Percentiles rank a stretch among this genome's conserved stretches.
phyloP scores from a whole-genome alignment of 2,113 vertebrate species.

The Albula goreensis region DNA sequence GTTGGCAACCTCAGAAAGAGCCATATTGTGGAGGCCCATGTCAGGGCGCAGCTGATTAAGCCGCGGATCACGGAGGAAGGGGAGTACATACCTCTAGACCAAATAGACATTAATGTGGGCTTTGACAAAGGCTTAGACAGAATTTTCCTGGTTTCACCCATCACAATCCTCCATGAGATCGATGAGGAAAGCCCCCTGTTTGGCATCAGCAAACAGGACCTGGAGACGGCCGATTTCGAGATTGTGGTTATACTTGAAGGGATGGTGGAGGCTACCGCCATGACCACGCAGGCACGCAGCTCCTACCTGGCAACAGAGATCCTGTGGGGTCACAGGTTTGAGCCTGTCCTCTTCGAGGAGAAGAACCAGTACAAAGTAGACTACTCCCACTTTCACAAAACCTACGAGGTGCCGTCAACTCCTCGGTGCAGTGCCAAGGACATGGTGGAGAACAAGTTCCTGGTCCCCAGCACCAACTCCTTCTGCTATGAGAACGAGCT shows the following conservation, averaged over 20 bases:
- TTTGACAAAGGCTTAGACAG: slow-evolving; percentile 98
- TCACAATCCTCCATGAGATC: slow-evolving; percentile 95
- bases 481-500: slow-evolving; percentile 98
- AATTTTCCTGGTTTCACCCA: slow-evolving; percentile 94
- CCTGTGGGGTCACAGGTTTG: slow-evolving; percentile 95
- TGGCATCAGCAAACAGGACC: slow-evolving; percentile 88
- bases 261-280: slow-evolving; percentile 97
- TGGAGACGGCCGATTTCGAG: slow-evolving; percentile 92
- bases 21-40: slow-evolving; percentile 97
- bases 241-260: slow-evolving; percentile 97
- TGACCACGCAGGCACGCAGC: slow-evolving; percentile 96
- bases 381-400: slow-evolving; percentile 98
- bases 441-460: slow-evolving; percentile 92
- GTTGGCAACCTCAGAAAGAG: slow-evolving; percentile 95
- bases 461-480: slow-evolving; percentile 84
- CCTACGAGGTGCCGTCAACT: slow-evolving; percentile 94
- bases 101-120: slow-evolving; percentile 95
- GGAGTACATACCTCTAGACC: slow-evolving; percentile 94
- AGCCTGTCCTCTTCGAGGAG: slow-evolving; percentile 94
- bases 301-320: slow-evolving; percentile 94
- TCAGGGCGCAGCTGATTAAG: slow-evolving; percentile 93
- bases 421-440: slow-evolving; percentile 97
- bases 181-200: slow-evolving; percentile 91
- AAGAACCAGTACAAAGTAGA: slow-evolving; percentile 97
- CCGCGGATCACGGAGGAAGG: slow-evolving; percentile 91